Conservation (phyloP, 2,113 vertebrate genomes). For the Microtus montanus region DNA sequence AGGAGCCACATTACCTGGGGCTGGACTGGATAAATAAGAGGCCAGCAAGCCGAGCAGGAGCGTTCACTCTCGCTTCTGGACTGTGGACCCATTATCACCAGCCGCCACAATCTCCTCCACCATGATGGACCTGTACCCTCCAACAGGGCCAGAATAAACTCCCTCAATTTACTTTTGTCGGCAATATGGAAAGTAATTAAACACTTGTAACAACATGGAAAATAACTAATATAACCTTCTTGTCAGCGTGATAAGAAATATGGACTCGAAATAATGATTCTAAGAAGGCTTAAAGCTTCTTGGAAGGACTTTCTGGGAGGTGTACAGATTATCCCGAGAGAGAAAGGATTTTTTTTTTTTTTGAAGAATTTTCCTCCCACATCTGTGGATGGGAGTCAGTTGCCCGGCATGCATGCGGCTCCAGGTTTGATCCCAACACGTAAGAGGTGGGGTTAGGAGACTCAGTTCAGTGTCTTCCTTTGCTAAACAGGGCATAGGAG, state of each 20-base stretch:
- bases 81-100: background rate
- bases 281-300: background rate
- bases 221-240: background rate
- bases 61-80: background rate
- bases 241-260: background rate
- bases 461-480: background rate
- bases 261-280: background rate
- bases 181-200: background rate
- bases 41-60: background rate
- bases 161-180: background rate
- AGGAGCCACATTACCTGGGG: background rate
- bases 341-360: too few relatives aligned
- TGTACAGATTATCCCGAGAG: background rate
- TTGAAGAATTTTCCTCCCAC: background rate
- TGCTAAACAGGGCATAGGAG: background rate
- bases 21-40: background rate
- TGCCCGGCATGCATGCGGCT: background rate
- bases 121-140: background rate
- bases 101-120: background rate
- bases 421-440: background rate
- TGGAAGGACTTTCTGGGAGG: background rate
- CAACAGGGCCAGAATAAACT: background rate
- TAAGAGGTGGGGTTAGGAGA: background rate
- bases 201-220: background rate
- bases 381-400: background rate